phyloP scores from a whole-genome alignment of 2,888 invertebrate genomes.

The Syrphus vitripennis region DNA sequence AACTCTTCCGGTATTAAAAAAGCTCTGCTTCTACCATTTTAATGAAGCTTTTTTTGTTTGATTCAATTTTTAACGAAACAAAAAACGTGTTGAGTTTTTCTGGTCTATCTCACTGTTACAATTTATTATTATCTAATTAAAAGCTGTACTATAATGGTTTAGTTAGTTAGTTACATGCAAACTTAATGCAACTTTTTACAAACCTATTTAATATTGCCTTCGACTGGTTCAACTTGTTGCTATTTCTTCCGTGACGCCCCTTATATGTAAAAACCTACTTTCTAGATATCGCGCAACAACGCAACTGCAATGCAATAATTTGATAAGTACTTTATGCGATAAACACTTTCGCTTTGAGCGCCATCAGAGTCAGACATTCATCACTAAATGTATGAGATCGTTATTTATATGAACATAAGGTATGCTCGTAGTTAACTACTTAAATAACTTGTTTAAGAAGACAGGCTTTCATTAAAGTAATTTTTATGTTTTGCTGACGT shows the following conservation, averaged over 20 bases:
- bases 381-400: neutral
- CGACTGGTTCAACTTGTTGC: neutral
- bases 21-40: neutral
- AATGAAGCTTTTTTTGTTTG: conserved; percentile 9
- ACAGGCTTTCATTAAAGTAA: neutral
- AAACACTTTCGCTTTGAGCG: conserved; percentile 43
- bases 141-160: neutral
- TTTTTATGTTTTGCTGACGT: neutral
- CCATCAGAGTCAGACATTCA: neutral
- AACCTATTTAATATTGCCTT: neutral
- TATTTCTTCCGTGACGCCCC: conserved; percentile 51
- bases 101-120: neutral
- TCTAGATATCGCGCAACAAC: conserved; percentile 31
- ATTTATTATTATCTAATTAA: conserved; percentile 13
- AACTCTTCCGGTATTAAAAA: neutral
- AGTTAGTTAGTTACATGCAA: conserved; percentile 1
- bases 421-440: neutral
- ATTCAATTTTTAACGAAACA: neutral
- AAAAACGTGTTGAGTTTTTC: neutral
- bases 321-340: conserved; percentile 25
- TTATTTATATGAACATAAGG: neutral
- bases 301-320: conserved; percentile 29
- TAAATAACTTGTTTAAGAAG: neutral
- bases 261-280: conserved; percentile 47
- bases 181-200: neutral